These are phyloP conservation scores for Pogonognathellus flavescens DNA, from an alignment of 1,140 invertebrate species.

Conservation along the genomic window DNA sequence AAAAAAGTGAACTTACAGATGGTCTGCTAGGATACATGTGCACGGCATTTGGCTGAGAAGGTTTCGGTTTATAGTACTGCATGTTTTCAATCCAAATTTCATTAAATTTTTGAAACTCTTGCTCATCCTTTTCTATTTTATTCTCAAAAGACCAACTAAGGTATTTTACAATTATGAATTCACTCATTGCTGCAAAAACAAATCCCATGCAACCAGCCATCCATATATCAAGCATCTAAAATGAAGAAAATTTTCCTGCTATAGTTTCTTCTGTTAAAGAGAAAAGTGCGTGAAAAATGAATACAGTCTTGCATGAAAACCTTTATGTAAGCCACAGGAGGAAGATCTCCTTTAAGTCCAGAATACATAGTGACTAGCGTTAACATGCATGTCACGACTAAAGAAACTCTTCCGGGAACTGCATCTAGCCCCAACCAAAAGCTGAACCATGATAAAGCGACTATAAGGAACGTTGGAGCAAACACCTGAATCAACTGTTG, in stretches of 20 bases:
- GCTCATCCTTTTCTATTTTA: constrained; percentile 72
- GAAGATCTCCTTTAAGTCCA: constrained; percentile 82
- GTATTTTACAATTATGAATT: constrained; percentile 88
- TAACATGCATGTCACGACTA: constrained; percentile 86
- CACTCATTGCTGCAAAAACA: constrained; percentile 85
- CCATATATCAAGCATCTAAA: constrained; percentile 86
- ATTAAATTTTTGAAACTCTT: constrained; percentile 70
- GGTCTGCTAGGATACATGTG: not conserved
- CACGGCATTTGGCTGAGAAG: not conserved
- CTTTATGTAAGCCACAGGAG: constrained; percentile 83
- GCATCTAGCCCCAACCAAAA: constrained; percentile 89
- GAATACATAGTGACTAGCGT: constrained; percentile 89
- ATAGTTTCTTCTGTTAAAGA: too few relatives aligned
- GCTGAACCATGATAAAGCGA: constrained; percentile 90
- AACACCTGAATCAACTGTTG: constrained; percentile 91
- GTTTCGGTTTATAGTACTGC: not conserved
- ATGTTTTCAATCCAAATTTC: not conserved
- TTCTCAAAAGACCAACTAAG: constrained; percentile 70
- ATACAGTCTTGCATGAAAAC: too few relatives aligned
- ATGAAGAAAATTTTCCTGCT: too few relatives aligned
- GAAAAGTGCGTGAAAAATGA: too few relatives aligned
- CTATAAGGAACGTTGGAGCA: constrained; percentile 86
- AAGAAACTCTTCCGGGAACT: constrained; percentile 84
- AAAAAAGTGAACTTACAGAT: not conserved
- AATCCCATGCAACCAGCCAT: constrained; percentile 89